These are phyloP conservation scores for Yasuhikotakia modesta DNA, from an alignment of 2,797 vertebrate species.

Conservation along the genomic window DNA sequence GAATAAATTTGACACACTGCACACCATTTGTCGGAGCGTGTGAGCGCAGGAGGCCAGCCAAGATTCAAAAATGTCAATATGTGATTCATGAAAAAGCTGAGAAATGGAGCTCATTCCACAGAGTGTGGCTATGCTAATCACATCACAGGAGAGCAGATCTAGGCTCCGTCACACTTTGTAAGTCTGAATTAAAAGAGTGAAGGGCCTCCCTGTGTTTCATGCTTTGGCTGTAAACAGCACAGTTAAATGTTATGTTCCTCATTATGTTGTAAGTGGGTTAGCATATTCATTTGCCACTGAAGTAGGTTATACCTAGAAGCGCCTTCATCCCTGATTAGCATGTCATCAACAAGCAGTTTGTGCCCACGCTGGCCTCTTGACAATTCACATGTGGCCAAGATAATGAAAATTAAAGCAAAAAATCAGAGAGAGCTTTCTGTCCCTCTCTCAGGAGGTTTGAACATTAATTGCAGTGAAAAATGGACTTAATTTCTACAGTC, in stretches of 20 bases:
- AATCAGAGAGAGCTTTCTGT: conserved; percentile 49
- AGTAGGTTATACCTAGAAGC: conserved; percentile 76
- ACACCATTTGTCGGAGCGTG: conserved; percentile 22
- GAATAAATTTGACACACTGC: conserved; percentile 44
- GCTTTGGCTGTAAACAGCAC: conserved; percentile 71
- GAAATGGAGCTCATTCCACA: conserved; percentile 36
- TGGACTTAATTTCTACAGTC: conserved; percentile 61
- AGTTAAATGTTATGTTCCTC: conserved; percentile 74
- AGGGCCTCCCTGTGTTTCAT: conserved; percentile 50
- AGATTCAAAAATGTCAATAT: conserved; percentile 52
- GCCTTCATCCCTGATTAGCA: conserved; percentile 70
- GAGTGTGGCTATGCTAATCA: conserved; percentile 51
- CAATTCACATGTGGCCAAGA: conserved; percentile 62
- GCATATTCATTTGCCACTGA: conserved; percentile 73
- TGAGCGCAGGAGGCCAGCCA: conserved; percentile 17
- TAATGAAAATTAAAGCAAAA: conserved; percentile 65
- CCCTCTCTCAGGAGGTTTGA: conserved; percentile 61
- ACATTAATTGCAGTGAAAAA: conserved; percentile 62
- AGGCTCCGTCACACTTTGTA: conserved; percentile 50
- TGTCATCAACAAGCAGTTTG: conserved; percentile 67
- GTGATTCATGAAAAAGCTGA: conserved; percentile 37
- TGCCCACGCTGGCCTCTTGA: conserved; percentile 67
- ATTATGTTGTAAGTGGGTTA: conserved; percentile 67
- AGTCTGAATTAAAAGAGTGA: conserved; percentile 58
- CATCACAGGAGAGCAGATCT: conserved; percentile 44